A percentile compares a stretch with the other conserved stretches of the same genome.
These are phyloP conservation scores for Delia radicum DNA, from an alignment of 1,140 invertebrate genomes.

Conservation along the genomic window DNA sequence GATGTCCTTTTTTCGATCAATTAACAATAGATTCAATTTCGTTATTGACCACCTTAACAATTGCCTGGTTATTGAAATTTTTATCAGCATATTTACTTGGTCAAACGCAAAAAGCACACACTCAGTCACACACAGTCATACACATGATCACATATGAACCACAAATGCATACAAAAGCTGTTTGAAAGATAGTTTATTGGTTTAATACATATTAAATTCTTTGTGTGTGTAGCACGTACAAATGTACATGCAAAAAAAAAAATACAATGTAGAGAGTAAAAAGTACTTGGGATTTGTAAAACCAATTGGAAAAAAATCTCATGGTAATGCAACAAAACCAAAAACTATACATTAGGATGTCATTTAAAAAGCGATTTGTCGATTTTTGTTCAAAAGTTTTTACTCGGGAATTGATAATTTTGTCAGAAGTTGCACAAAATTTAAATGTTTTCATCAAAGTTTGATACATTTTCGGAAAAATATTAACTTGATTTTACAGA, in stretches of 20 bases:
- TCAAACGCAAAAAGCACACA: not conserved
- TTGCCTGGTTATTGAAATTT: not conserved
- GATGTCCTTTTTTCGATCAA: not conserved
- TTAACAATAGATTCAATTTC: not conserved
- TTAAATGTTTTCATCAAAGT: no score
- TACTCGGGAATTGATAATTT: no score
- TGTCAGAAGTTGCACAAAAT: no score
- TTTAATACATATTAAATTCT: no score
- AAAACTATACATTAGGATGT: no score
- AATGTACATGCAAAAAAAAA: not conserved
- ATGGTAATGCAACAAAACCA: not conserved
- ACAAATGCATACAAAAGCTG: slow-evolving; percentile 16
- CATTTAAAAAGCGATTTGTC: no score
- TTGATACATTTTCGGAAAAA: no score
- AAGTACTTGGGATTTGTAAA: not conserved
- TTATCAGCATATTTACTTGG: slow-evolving; percentile 16
- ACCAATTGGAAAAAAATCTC: not conserved
- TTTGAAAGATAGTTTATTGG: slow-evolving; percentile 6
- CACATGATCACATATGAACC: not conserved
- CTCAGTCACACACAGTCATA: not conserved
- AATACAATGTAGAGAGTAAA: not conserved
- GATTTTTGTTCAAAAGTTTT: no score
- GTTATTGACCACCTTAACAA: not conserved
- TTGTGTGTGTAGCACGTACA: no score
- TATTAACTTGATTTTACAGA: no score